Conservation (phyloP, 2,113 vertebrate genomes). For the Brienomyrus brachyistius region DNA sequence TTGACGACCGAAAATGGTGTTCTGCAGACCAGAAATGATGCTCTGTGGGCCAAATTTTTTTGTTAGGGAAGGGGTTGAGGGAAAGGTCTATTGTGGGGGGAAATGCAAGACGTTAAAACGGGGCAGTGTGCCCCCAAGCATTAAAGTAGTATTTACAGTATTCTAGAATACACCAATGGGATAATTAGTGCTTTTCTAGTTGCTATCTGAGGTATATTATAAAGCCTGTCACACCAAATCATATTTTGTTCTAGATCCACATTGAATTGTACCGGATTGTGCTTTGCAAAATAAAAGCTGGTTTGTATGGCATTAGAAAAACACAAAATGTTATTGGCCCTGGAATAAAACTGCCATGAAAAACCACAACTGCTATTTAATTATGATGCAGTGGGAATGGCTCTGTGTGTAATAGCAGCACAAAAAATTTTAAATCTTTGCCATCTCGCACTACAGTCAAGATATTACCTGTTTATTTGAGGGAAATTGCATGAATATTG, state of each 20-base stretch:
- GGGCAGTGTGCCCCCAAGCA: no score
- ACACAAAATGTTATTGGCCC: not conserved
- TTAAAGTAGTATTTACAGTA: no score
- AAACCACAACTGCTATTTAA: not conserved
- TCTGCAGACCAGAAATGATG: not conserved
- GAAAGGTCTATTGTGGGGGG: not conserved
- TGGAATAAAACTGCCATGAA: not conserved
- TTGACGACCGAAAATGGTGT: not conserved
- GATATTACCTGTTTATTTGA: not conserved
- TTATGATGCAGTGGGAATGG: not conserved
- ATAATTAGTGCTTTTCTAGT: not conserved
- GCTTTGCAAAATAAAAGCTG: not conserved
- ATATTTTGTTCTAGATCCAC: not conserved
- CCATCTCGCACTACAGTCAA: not conserved
- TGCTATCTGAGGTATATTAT: not conserved
- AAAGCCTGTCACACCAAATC: not conserved
- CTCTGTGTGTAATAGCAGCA: not conserved
- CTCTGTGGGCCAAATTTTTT: no score
- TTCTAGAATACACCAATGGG: not conserved
- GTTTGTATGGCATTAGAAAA: not conserved
- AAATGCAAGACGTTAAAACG: not conserved
- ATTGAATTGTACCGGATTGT: not conserved
- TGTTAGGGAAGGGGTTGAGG: not conserved
- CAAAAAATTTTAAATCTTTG: not conserved
- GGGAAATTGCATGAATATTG: not conserved